Conservation (phyloP, 2,113 vertebrate genomes). For the Athene noctua region DNA sequence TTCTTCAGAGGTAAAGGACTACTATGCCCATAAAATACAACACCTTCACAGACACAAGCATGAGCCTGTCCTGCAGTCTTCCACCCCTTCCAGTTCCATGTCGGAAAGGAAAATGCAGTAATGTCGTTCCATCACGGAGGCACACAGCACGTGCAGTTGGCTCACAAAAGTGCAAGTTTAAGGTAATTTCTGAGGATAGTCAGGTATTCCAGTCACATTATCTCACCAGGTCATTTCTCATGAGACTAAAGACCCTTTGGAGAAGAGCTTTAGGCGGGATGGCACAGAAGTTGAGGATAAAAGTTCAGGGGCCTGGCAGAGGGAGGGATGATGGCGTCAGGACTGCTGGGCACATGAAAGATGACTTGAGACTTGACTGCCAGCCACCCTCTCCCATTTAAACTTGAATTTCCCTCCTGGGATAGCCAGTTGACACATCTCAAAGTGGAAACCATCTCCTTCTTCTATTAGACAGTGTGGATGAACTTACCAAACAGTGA, state of each 20-base stretch:
- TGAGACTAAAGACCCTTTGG: background rate
- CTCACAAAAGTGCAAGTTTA: background rate
- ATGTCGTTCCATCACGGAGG: rapidly evolving
- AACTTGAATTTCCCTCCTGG: background rate
- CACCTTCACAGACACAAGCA: background rate
- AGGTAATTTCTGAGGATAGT: background rate
- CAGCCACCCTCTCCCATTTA: background rate
- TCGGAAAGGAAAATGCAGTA: background rate
- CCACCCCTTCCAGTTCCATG: rapidly evolving
- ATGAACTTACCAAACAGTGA: background rate
- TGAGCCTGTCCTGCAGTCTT: background rate
- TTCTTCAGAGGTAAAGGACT: background rate
- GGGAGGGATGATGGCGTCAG: background rate
- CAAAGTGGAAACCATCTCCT: background rate
- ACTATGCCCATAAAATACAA: background rate
- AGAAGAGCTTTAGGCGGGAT: background rate
- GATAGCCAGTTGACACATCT: background rate
- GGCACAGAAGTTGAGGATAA: background rate
- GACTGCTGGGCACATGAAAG: background rate
- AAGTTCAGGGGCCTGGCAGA: background rate
- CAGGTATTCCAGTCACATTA: background rate
- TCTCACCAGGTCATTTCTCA: background rate
- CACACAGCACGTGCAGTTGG: background rate
- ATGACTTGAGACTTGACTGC: background rate
- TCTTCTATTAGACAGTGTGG: background rate